Percentiles rank a stretch among this genome's conserved stretches.
Conservation (phyloP, 2,113 vertebrate genomes). For the Phycodurus eques region DNA sequence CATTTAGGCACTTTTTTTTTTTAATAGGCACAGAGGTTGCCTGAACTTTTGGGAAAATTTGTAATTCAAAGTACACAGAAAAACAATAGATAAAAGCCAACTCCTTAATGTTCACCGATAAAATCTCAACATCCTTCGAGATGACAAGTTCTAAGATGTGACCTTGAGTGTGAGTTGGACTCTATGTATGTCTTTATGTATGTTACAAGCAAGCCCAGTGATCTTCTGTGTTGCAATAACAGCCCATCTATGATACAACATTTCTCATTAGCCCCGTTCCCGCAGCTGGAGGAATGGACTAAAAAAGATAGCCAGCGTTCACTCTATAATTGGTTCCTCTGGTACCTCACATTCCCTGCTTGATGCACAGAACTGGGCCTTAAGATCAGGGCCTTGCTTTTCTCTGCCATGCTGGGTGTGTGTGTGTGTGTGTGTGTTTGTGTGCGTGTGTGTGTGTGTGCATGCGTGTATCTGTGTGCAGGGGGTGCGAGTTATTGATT, state of each 20-base stretch:
- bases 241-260: conserved; percentile 49
- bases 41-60: no score
- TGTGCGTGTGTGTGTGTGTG: conserved; percentile 48
- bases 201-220: conserved; percentile 31
- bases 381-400: conserved; percentile 34
- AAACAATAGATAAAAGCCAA: no score
- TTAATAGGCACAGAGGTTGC: no score
- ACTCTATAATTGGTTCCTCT: conserved; percentile 68
- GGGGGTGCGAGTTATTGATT: conserved; percentile 61
- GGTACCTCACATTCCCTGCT: conserved; percentile 50
- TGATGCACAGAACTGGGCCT: conserved; percentile 37
- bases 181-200: no score
- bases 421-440: conserved; percentile 13
- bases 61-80: no score
- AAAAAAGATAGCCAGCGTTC: conserved; percentile 58
- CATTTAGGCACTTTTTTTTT: no score
- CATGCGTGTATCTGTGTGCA: conserved; percentile 32
- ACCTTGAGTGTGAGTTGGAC: no score
- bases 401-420: conserved; percentile 46
- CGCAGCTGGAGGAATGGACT: conserved; percentile 60
- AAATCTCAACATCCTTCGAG: no score
- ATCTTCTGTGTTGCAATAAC: conserved; percentile 60
- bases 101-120: no score
- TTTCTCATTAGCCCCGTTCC: conserved; percentile 65
- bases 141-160: no score